Base-by-base conservation (phyloP, 1,140 invertebrate species). In the Ptiloglossa arizonensis region DNA sequence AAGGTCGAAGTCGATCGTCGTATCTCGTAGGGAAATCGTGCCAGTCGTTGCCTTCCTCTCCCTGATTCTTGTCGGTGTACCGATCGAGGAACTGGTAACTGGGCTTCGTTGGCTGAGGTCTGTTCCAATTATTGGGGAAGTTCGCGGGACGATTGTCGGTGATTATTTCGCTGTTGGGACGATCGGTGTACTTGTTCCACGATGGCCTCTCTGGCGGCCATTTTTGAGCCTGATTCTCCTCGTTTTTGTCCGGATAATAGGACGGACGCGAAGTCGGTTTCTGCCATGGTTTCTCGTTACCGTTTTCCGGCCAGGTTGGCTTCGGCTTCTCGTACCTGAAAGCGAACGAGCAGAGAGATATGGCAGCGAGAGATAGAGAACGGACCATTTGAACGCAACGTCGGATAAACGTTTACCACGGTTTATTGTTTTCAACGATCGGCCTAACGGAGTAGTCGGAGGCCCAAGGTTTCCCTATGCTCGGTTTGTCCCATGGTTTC, bases 91-190 rank as follows among this genome's bases (percentile, higher is more conserved):
- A 82, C 35, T 69, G 86, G 57, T 87, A 89, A n/a, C 63, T 72
- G 2, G 88, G 85, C 32, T 87, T 90, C 8, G 72, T 17, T 0
- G 79, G 63, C 19, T 86, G 88, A 35, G 88, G 89, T 41, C 78
- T 85, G 46, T 88, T 88, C 91, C 89, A 92, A 29, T 86, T 90
- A 19, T 92, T 93, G 0, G 95, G 95, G 72, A 96, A 96, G 81
- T 96, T 94, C 0, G 94, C 88, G 0, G 95, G 95, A 59, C 93
- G 91, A 22, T 94, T 93, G 86, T 96, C 96, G 0, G 95, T 96
- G 57, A 96, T 94, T 41, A 96, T 94, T 22, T 94, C 94, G 8
- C 79, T 85, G 19, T 64, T 76, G 1, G 59, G 87, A 66, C 46
- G 90, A 78, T 87, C 83, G 0, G 78, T 41, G 67, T 90, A 89